Conservation (phyloP, 1,140 invertebrate genomes). For the Scaptomyza graminum region DNA sequence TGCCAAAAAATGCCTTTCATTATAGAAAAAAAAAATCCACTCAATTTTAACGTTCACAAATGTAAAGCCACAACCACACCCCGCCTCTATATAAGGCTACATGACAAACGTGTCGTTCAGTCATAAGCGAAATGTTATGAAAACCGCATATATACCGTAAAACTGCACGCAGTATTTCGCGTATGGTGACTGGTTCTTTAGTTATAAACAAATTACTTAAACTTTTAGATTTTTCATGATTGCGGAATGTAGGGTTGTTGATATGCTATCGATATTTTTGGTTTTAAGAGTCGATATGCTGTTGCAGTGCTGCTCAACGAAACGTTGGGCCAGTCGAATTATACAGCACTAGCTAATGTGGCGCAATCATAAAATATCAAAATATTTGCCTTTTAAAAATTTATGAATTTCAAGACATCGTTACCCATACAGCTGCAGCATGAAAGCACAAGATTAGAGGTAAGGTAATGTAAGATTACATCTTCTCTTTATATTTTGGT, state of each 20-base stretch:
- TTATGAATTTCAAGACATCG: neutral
- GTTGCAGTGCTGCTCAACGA: conserved; percentile 5
- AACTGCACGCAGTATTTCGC: conserved; percentile 21
- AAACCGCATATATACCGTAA: conserved; percentile 26
- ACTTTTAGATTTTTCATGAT: conserved; percentile 53
- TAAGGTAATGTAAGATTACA: neutral
- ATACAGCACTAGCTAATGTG: conserved; percentile 25
- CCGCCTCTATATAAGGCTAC: neutral
- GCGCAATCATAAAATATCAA: conserved; percentile 5
- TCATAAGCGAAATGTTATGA: neutral
- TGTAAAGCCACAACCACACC: conserved; percentile 45
- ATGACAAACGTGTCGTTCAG: conserved; percentile 7
- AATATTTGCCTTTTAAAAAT: neutral
- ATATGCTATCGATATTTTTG: conserved; percentile 45
- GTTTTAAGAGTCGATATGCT: conserved; percentile 11
- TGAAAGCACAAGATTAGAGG: neutral
- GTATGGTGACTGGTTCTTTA: conserved; percentile 27
- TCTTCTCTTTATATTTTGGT: neutral
- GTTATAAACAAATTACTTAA: conserved; percentile 51
- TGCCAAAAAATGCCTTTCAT: conserved; percentile 17
- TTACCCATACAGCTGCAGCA: neutral
- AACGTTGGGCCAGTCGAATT: neutral
- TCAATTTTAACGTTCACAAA: conserved; percentile 36
- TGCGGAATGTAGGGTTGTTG: conserved; percentile 54
- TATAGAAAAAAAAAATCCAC: conserved; percentile 11